Evolutionary conservation across 2,797 vertebrate species (phyloP).

Genomic region (Lithobates pipiens): DNA sequence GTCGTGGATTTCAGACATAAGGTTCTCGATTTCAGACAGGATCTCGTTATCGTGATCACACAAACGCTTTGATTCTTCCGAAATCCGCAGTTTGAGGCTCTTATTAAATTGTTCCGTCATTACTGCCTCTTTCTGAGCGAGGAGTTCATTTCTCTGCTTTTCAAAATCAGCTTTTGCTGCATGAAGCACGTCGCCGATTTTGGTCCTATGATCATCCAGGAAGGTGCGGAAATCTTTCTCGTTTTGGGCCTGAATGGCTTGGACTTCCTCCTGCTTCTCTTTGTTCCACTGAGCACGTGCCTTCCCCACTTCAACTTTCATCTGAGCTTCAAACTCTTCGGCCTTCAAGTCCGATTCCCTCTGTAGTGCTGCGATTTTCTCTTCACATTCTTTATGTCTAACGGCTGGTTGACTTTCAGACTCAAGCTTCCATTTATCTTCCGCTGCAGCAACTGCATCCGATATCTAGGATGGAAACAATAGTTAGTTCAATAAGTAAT

Average conservation of each 20-base stretch:
- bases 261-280: slow-evolving; percentile 90
- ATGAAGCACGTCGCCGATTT: slow-evolving; percentile 77
- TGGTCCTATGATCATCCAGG: slow-evolving; percentile 81
- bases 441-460: slow-evolving; percentile 71
- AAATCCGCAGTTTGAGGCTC: slow-evolving; percentile 79
- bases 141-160: slow-evolving; percentile 78
- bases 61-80: slow-evolving; percentile 73
- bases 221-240: slow-evolving; percentile 81
- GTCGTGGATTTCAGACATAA: slow-evolving; percentile 77
- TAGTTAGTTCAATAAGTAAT: too few relatives aligned
- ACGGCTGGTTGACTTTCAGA: slow-evolving; percentile 68
- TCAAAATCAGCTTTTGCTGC: slow-evolving; percentile 78
- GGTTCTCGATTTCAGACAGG: slow-evolving; percentile 75
- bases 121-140: slow-evolving; percentile 82
- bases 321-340: slow-evolving; percentile 79
- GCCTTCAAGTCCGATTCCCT: slow-evolving; percentile 78
- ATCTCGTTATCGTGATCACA: slow-evolving; percentile 75
- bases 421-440: slow-evolving; percentile 80
- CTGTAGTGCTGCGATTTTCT: slow-evolving; percentile 78
- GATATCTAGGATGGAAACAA: slow-evolving; percentile 31
- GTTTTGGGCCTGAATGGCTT: slow-evolving; percentile 78
- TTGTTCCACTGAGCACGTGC: slow-evolving; percentile 86
- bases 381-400: slow-evolving; percentile 78
- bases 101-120: slow-evolving; percentile 75
- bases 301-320: slow-evolving; percentile 88